A percentile compares a stretch with the other conserved stretches of the same genome.
phyloP scores from a whole-genome alignment of 2,888 invertebrate species.

The Andrena hattorfiana region DNA sequence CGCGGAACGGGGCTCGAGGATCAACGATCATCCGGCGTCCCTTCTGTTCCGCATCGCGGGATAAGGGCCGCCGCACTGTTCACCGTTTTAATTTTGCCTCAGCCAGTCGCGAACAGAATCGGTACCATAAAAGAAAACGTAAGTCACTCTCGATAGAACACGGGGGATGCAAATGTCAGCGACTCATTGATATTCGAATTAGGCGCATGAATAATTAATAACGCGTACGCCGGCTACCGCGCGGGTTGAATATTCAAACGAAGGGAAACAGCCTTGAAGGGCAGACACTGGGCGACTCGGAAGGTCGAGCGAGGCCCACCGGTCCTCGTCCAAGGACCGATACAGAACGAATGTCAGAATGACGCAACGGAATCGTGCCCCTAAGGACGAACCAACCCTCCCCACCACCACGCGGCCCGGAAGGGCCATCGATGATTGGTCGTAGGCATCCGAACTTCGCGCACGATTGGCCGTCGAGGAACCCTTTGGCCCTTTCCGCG shows the following conservation, averaged over 20 bases:
- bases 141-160: neutral
- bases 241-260: constrained; percentile 5
- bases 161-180: constrained; percentile 6
- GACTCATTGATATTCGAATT: constrained; percentile 10
- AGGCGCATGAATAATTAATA: constrained; percentile 18
- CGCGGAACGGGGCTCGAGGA: constrained; percentile 10
- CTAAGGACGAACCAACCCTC: constrained; percentile 81
- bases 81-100: neutral
- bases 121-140: neutral
- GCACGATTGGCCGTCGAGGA: constrained; percentile 70
- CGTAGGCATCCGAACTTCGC: constrained; percentile 45
- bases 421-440: constrained; percentile 72
- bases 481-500: constrained; percentile 76
- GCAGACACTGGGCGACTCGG: constrained; percentile 8
- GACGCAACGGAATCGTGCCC: constrained; percentile 81
- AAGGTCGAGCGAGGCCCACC: constrained; percentile 29
- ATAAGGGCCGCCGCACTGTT: constrained; percentile 14
- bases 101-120: neutral
- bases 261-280: neutral
- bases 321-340: constrained; percentile 72
- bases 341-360: constrained; percentile 82
- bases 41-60: constrained; percentile 36
- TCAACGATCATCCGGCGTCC: constrained; percentile 32
- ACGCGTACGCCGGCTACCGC: neutral
- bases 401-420: constrained; percentile 71